Evolutionary conservation across 2,888 invertebrate genomes (phyloP).

Genomic region (Thecophora atra): DNA sequence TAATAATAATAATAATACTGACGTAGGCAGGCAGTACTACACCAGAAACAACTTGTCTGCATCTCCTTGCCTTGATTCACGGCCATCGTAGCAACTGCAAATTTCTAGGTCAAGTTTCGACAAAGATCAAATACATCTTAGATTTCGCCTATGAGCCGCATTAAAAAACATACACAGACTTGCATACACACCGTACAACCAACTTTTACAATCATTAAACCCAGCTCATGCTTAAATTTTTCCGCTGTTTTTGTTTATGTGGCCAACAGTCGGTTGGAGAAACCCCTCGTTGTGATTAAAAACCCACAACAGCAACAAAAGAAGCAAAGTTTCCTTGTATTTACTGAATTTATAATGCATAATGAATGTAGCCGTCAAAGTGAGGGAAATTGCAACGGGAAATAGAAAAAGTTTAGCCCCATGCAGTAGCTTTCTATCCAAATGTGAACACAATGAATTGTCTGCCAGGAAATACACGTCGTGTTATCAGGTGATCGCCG

Average conservation of each 20-base stretch:
- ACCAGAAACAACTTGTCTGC: no score
- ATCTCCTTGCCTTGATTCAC: background rate
- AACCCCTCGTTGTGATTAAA: background rate
- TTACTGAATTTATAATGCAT: slow-evolving; percentile 4
- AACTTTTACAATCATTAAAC: slow-evolving; percentile 17
- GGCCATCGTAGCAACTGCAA: background rate
- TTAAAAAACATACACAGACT: background rate
- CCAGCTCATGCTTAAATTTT: background rate
- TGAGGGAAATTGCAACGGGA: background rate
- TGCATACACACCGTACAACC: background rate
- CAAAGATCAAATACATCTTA: slow-evolving; percentile 63
- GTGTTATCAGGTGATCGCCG: no score
- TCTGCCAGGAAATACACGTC: no score
- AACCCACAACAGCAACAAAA: background rate
- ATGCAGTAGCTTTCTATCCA: no score
- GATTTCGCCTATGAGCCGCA: slow-evolving; percentile 44
- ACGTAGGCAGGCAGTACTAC: background rate
- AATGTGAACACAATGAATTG: no score
- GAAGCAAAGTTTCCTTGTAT: background rate
- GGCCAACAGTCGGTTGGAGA: background rate
- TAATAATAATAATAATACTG: background rate
- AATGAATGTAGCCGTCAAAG: background rate
- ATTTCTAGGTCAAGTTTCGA: slow-evolving; percentile 55
- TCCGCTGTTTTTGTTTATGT: background rate
- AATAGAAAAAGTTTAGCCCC: no score